Conservation (phyloP, 2,113 vertebrate species). For the Chiloscyllium plagiosum region DNA sequence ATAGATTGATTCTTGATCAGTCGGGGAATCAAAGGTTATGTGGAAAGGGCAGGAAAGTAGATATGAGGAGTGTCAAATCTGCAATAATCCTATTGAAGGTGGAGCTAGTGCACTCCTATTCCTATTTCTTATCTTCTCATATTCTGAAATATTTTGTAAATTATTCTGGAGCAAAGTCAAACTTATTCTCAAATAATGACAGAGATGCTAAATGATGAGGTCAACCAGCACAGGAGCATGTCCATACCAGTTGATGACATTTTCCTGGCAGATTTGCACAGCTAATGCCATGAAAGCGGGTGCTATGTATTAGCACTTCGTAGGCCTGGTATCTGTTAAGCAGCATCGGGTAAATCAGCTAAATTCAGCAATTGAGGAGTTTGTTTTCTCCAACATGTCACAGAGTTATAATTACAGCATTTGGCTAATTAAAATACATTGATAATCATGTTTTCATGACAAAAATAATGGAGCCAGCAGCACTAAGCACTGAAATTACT, state of each 20-base stretch:
- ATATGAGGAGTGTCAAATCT: no score
- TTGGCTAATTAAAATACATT: neutral
- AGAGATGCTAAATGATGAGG: neutral
- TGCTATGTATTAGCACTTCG: neutral
- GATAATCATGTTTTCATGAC: neutral
- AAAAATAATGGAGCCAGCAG: neutral
- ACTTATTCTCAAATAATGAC: neutral
- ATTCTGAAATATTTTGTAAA: neutral
- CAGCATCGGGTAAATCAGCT: neutral
- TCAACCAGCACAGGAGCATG: neutral
- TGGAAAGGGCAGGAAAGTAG: no score
- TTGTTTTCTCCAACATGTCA: neutral
- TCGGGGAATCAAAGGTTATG: no score
- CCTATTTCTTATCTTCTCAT: no score
- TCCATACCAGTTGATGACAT: neutral
- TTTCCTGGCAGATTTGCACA: neutral
- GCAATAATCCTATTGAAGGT: no score
- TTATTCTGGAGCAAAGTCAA: neutral
- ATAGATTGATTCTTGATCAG: no score
- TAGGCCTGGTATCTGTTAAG: neutral
- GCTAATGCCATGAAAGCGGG: neutral
- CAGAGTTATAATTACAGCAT: neutral
- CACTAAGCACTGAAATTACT: neutral
- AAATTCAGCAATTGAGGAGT: neutral
- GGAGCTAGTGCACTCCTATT: no score